Evolutionary conservation across 2,888 invertebrate genomes (phyloP), one percentile per base, ranked within the genome.

Genomic region (Enchytraeus crypticus): DNA sequence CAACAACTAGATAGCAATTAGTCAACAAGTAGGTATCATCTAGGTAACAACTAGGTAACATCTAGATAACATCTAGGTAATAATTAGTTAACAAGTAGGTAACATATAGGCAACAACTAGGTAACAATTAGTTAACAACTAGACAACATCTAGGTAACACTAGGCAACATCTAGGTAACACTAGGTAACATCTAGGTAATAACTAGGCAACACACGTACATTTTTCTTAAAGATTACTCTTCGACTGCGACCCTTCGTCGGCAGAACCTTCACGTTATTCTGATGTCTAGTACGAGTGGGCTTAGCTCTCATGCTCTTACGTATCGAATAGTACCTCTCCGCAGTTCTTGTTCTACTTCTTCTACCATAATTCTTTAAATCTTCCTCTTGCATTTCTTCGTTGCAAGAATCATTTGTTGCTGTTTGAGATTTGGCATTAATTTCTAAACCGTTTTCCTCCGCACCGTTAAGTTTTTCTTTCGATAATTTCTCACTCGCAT

Each of bases 141-240:
- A n/a, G n/a, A n/a, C n/a, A n/a, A n/a, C n/a, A n/a, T n/a, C n/a
- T n/a, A n/a, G 5, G 3, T 27, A 26, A 5, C 18, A n/a, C n/a
- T n/a, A n/a, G n/a, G n/a, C n/a, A n/a, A n/a, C n/a, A n/a, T n/a
- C n/a, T n/a, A n/a, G 5, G 3, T 27, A 26, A 5, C 18, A 26
- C 51, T 21, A 21, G 3, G 51, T 27, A 26, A 23, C 23, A 51
- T 26, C 3, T 23, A 51, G 51, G n/a, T 23, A 26, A 3, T 21
- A 2, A 23, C 27, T 2, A 0, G n/a, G n/a, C n/a, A n/a, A n/a
- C n/a, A n/a, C n/a, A n/a, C 74, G 72, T 71, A 78, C 79, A 66
- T 73, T 85, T 71, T 87, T 86, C 77, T 78, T 78, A 68, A 89
- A 88, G 61, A 90, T 84, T 57, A 86, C 84, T 64, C 91, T 81